phyloP scores from a whole-genome alignment of 23 tunicate species.

The Ciona savignyi region DNA sequence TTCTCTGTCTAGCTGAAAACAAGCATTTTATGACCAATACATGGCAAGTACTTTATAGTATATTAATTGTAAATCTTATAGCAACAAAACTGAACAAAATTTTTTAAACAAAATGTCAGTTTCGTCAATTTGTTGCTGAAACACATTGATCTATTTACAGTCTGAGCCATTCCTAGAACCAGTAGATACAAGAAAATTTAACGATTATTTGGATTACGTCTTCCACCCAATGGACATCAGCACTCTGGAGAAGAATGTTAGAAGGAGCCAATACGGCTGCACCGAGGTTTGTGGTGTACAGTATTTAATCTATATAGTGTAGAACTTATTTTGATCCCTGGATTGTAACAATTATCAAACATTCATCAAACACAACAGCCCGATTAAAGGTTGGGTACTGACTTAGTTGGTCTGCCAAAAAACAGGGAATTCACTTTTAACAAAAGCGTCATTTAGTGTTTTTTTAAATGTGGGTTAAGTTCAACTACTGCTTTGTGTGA shows the following conservation, averaged over 20 bases:
- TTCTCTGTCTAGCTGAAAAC: too few relatives aligned
- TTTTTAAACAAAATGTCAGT: too few relatives aligned
- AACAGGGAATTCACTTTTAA: too few relatives aligned
- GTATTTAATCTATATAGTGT: not conserved
- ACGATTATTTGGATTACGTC: slow-evolving; percentile 84
- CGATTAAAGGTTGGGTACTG: too few relatives aligned
- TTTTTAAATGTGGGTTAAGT: not conserved
- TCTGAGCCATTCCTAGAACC: slow-evolving; percentile 89
- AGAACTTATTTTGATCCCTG: not conserved
- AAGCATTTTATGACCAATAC: too few relatives aligned
- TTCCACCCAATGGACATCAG: slow-evolving; percentile 97
- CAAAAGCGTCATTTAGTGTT: not conserved
- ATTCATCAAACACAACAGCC: not conserved
- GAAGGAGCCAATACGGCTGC: slow-evolving; percentile 65
- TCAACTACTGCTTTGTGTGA: not conserved
- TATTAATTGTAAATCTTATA: not conserved
- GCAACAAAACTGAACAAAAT: too few relatives aligned
- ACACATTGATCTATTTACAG: slow-evolving; percentile 29
- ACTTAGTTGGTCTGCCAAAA: too few relatives aligned
- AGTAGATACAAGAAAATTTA: slow-evolving; percentile 80
- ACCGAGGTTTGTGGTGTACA: slow-evolving; percentile 68
- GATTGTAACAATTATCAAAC: not conserved
- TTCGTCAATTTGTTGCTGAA: not conserved
- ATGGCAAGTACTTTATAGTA: not conserved
- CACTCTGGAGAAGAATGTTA: slow-evolving; percentile 77